A percentile compares a stretch with the other conserved stretches of the same genome.
These are phyloP conservation scores for Formica exsecta DNA, from an alignment of 1,140 invertebrate genomes.

Conservation along the genomic window DNA sequence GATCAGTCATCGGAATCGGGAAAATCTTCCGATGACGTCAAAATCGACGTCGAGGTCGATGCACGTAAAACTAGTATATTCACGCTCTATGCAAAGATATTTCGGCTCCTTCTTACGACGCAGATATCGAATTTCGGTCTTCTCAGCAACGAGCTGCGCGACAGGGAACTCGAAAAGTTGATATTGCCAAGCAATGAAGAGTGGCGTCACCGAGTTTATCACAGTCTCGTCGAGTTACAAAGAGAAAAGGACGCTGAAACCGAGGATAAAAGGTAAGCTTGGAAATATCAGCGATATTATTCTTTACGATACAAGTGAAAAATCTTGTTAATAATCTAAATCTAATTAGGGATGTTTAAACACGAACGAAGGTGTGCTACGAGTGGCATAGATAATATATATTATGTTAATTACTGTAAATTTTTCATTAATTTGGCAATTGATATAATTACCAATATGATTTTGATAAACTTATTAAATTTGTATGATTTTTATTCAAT, in stretches of 20 bases:
- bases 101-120: constrained; percentile 78
- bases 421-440: too few relatives aligned
- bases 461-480: too few relatives aligned
- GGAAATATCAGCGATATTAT: background rate
- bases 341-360: too few relatives aligned
- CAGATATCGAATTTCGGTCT: constrained; percentile 63
- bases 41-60: background rate
- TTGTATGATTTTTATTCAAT: too few relatives aligned
- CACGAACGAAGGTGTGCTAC: too few relatives aligned
- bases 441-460: too few relatives aligned
- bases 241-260: constrained; percentile 82
- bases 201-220: constrained; percentile 91
- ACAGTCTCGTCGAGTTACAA: constrained; percentile 91
- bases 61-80: constrained; percentile 74
- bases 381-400: too few relatives aligned
- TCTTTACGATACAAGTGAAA: too few relatives aligned
- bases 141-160: constrained; percentile 60
- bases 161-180: constrained; percentile 80
- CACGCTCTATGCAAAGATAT: constrained; percentile 78
- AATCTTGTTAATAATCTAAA: too few relatives aligned
- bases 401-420: too few relatives aligned
- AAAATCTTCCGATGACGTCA: background rate
- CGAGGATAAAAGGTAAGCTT: constrained; percentile 52
- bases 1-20: background rate
- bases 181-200: constrained; percentile 91